Conservation (phyloP, 2,113 vertebrate genomes). For the Hemichromis elongatus region DNA sequence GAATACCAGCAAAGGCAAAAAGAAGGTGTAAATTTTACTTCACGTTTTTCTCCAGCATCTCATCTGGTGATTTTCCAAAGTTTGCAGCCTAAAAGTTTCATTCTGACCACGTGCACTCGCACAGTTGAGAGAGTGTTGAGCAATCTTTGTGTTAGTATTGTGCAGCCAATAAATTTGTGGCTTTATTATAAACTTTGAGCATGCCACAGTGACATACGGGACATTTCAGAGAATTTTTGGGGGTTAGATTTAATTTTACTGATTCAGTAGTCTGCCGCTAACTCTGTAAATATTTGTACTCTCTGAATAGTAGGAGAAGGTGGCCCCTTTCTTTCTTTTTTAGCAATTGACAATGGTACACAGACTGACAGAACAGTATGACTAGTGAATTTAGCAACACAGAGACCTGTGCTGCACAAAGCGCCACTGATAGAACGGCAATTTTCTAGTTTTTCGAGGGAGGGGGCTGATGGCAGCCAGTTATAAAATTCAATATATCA, state of each 20-base stretch:
- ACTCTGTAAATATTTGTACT: not conserved
- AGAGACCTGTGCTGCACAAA: not conserved
- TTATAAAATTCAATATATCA: not conserved
- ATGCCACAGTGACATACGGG: not conserved
- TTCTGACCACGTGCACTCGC: not conserved
- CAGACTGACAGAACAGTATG: not conserved
- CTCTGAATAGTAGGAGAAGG: not conserved
- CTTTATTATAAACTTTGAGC: not conserved
- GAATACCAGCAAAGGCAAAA: not conserved
- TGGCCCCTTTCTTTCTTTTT: not conserved
- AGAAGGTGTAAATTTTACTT: not conserved
- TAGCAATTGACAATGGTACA: not conserved
- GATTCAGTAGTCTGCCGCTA: not conserved
- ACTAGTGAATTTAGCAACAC: not conserved
- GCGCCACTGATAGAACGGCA: not conserved
- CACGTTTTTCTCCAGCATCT: not conserved
- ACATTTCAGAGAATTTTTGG: not conserved
- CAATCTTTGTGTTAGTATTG: not conserved
- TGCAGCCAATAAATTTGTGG: not conserved
- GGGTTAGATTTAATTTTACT: not conserved
- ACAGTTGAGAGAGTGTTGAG: not conserved
- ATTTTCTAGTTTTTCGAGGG: not conserved
- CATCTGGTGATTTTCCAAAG: not conserved
- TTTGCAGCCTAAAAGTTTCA: not conserved
- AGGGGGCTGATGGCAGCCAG: not conserved